phyloP scores from a whole-genome alignment of 1,140 invertebrate genomes.

The Belonocnema kinseyi region DNA sequence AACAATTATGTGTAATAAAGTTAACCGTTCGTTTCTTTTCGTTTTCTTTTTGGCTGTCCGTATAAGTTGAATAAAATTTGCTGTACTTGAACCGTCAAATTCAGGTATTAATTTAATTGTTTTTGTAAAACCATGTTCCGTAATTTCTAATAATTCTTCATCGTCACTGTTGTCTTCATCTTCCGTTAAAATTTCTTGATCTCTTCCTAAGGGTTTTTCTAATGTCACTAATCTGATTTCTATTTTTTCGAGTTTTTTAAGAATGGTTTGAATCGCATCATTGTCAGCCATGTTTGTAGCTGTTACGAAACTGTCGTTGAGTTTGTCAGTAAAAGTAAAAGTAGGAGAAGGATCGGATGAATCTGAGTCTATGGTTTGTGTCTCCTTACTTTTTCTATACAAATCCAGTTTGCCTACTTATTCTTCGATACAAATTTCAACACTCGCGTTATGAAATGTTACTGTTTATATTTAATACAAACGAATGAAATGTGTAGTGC shows the following conservation, averaged over 20 bases:
- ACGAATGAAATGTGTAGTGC: no score
- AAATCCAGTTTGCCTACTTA: no score
- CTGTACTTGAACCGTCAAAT: neutral
- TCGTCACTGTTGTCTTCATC: neutral
- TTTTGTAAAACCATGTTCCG: constrained; percentile 5
- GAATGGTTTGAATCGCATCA: neutral
- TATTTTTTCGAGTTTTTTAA: neutral
- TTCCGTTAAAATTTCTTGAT: neutral
- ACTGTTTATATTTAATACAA: no score
- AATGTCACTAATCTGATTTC: neutral
- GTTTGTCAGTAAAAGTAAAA: no score
- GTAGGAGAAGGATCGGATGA: no score
- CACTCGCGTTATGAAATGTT: no score
- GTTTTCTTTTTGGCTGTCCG: neutral
- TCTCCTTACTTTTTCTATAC: no score
- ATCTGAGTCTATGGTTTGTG: no score
- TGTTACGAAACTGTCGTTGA: no score
- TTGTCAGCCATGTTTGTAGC: neutral
- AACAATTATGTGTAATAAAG: neutral
- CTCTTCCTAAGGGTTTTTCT: neutral
- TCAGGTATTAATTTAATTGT: constrained; percentile 8
- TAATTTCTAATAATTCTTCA: neutral
- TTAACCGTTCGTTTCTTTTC: neutral
- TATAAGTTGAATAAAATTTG: neutral
- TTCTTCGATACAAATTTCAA: no score